phyloP scores from a whole-genome alignment of 2,888 invertebrate species.

The Heliconius ismenius region DNA sequence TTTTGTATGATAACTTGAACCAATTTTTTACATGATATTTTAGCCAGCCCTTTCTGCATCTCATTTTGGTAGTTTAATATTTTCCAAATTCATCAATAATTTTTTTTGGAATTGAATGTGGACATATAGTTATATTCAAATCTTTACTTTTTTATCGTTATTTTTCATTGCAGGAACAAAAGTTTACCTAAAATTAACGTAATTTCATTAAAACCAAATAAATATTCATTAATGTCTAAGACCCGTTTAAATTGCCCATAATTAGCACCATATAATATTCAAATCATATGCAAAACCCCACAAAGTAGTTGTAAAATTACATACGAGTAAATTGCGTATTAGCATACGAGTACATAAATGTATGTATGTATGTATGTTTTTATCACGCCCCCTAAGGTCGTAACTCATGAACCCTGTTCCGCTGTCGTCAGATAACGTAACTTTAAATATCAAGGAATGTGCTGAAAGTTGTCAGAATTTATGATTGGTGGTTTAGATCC shows the following conservation, averaged over 20 bases:
- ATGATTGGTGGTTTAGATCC: conserved; percentile 27
- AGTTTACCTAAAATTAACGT: no score
- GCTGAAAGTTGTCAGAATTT: conserved; percentile 29
- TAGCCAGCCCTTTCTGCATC: no score
- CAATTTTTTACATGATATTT: no score
- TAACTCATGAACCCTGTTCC: conserved; percentile 34
- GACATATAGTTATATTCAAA: no score
- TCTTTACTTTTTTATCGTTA: no score
- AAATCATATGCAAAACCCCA: background rate
- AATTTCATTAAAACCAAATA: no score
- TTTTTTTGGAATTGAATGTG: no score
- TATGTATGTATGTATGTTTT: conserved; percentile 28
- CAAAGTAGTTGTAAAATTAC: background rate
- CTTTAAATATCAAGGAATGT: conserved; percentile 33
- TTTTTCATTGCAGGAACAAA: no score
- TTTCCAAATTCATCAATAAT: no score
- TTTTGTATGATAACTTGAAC: no score
- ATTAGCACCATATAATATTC: background rate
- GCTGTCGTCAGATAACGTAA: conserved; percentile 34
- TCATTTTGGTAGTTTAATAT: no score
- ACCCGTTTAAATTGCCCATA: background rate
- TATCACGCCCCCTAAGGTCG: conserved; percentile 35
- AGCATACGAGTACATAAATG: conserved; percentile 1
- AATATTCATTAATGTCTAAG: no score
- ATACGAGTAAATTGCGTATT: conserved; percentile 11